These are phyloP conservation scores for Salpingus planirostris DNA, from an alignment of 2,888 invertebrate species.

Conservation along the genomic window DNA sequence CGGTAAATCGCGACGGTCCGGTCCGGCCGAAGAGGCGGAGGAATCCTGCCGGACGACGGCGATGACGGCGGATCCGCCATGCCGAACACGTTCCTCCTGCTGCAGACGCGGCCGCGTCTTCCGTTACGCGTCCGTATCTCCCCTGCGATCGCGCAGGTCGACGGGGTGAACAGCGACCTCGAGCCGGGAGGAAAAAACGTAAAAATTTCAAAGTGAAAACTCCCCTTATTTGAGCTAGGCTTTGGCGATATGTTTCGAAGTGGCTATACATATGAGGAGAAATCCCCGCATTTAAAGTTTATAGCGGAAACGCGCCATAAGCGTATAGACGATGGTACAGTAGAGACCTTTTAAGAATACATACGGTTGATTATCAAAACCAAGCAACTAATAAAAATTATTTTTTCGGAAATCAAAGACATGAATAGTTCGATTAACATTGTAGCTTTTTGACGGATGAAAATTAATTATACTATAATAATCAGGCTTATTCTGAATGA, in stretches of 20 bases:
- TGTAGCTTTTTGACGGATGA: too few relatives aligned
- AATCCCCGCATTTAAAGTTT: conserved; percentile 4
- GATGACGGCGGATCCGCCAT: conserved; percentile 3
- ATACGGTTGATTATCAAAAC: too few relatives aligned
- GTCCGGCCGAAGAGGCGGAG: too few relatives aligned
- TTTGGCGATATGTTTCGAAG: neutral
- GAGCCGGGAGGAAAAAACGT: too few relatives aligned
- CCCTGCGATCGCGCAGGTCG: conserved; percentile 7
- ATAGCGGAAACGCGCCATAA: conserved; percentile 8
- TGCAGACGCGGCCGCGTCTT: conserved; percentile 14
- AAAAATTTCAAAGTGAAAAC: too few relatives aligned
- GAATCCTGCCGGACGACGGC: conserved; percentile 2
- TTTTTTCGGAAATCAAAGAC: too few relatives aligned
- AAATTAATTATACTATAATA: too few relatives aligned
- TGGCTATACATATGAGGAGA: neutral
- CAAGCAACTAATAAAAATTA: too few relatives aligned
- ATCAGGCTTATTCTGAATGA: too few relatives aligned
- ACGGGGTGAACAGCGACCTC: conserved; percentile 27
- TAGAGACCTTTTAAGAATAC: too few relatives aligned
- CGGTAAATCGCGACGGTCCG: conserved; percentile 13
- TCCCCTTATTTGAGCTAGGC: neutral
- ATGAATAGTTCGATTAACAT: too few relatives aligned
- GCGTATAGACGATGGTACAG: too few relatives aligned
- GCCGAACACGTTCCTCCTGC: conserved; percentile 8
- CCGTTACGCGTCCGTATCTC: conserved; percentile 10